Evolutionary conservation across 2,113 vertebrate genomes (phyloP), one percentile per base, ranked within the genome.

Genomic region (Leucoraja erinaceus): DNA sequence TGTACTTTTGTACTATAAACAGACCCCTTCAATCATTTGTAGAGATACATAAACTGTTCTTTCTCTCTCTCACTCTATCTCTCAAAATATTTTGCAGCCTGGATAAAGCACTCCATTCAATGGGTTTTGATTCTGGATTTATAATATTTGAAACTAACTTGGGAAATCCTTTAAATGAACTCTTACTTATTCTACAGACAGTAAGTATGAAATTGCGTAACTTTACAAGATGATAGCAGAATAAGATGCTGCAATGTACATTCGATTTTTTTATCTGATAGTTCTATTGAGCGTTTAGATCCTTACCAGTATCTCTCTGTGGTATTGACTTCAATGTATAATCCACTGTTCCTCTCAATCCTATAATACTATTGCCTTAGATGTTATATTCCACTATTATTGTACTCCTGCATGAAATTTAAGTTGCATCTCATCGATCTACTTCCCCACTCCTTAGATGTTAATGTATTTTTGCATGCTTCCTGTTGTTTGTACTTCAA

Each of bases 111-210:
- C 96, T 99, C 66, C 98, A 99, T 95, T 99, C 99, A 0, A 97
- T 98, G 95, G 99, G 99, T 93, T 97, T 99, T 93, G 96, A 97
- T 94, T 98, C 97, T 8, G 98, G 99, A 93, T 99, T 99, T 95
- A 97, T 99, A 94, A 96, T 99, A 94, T 97, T 99, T 95, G 98
- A 98, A 95, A 97, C 98, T 94, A 99, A 99, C 95, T 94, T 99
- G 86, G 99, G 97, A 93, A 99, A 99, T 95, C 99, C 99, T 54
- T 94, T 99, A 94, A 99, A 99, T 96, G 98, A 99, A 96, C 96
- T 99, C 93, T 95, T 99, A 93, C 96, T 99, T 94, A 93, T 97
- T 93, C 95, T 99, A 83, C 99, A 99, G 94, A 98, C 97, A 90
- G 99, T 99, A 94, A 99, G 98, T 97, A 94, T 92, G 54, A 72